A percentile compares a stretch with the other conserved stretches of the same genome.
phyloP scores from a whole-genome alignment of 2,888 invertebrate species.

The Lasius fuliginosus region DNA sequence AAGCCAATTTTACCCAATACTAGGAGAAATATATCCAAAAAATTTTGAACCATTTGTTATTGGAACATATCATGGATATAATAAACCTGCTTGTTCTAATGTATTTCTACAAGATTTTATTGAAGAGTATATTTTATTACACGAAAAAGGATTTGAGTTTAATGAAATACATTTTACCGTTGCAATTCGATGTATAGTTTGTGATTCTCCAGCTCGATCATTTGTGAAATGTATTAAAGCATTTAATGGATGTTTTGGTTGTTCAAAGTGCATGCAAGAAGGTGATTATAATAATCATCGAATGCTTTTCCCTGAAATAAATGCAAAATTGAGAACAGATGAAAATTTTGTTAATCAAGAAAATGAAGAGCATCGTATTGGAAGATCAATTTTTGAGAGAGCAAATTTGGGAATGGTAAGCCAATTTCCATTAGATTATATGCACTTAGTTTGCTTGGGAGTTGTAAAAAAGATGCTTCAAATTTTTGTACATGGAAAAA shows the following conservation, averaged over 20 bases:
- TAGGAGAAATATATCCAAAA: neutral
- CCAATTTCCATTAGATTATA: neutral
- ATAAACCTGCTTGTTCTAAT: neutral
- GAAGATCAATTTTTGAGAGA: neutral
- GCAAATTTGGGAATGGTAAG: neutral
- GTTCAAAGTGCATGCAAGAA: slow-evolving; percentile 2
- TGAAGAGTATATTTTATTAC: neutral
- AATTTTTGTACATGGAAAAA: neutral
- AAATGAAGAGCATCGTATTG: neutral
- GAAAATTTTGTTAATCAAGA: neutral
- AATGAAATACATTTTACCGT: neutral
- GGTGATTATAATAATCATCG: neutral
- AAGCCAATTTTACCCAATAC: neutral
- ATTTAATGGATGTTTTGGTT: neutral
- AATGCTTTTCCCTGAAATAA: neutral
- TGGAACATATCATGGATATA: neutral
- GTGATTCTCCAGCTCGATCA: neutral
- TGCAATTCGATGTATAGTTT: neutral
- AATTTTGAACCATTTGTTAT: neutral
- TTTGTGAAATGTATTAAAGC: neutral
- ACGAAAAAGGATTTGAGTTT: neutral
- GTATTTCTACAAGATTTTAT: neutral
- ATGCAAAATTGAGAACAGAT: neutral
- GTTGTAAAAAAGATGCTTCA: neutral
- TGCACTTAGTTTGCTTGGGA: neutral